Percentiles rank a stretch among this genome's conserved stretches.
These are phyloP conservation scores for Pseudomugil gertrudae DNA, from an alignment of 2,797 vertebrate genomes.

Conservation along the genomic window DNA sequence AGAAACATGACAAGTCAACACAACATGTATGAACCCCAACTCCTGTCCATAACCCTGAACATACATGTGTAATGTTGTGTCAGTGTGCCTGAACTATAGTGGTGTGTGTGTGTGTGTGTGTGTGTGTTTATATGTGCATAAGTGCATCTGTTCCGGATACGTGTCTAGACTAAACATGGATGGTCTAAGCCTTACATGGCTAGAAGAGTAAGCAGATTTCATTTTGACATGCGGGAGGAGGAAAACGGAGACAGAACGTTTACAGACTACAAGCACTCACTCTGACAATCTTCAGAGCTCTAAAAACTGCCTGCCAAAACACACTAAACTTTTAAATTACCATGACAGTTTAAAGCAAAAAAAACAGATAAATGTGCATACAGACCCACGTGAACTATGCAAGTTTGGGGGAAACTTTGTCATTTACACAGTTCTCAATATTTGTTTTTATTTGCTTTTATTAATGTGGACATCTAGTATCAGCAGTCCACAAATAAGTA, in stretches of 20 bases:
- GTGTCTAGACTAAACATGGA: constrained; percentile 77
- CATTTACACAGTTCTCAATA: background rate
- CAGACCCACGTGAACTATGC: background rate
- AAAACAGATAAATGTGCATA: constrained; percentile 26
- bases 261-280: constrained; percentile 48
- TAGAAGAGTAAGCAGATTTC: constrained; percentile 63
- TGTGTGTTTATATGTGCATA: background rate
- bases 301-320: constrained; percentile 26
- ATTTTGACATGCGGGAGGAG: constrained; percentile 45
- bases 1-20: constrained; percentile 26
- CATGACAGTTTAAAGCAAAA: too few species aligned
- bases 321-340: constrained; percentile 20
- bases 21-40: background rate
- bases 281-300: constrained; percentile 12
- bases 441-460: background rate
- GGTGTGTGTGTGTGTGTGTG: constrained; percentile 17
- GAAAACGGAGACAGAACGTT: constrained; percentile 45
- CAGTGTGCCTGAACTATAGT: constrained; percentile 30
- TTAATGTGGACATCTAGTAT: background rate
- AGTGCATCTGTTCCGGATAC: constrained; percentile 59
- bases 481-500: constrained; percentile 6
- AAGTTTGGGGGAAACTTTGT: background rate
- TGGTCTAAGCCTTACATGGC: constrained; percentile 57
- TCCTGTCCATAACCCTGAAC: background rate
- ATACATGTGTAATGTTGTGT: constrained; percentile 12